These are phyloP conservation scores for Norana najaformis DNA, from an alignment of 2,888 invertebrate species.

Conservation along the genomic window DNA sequence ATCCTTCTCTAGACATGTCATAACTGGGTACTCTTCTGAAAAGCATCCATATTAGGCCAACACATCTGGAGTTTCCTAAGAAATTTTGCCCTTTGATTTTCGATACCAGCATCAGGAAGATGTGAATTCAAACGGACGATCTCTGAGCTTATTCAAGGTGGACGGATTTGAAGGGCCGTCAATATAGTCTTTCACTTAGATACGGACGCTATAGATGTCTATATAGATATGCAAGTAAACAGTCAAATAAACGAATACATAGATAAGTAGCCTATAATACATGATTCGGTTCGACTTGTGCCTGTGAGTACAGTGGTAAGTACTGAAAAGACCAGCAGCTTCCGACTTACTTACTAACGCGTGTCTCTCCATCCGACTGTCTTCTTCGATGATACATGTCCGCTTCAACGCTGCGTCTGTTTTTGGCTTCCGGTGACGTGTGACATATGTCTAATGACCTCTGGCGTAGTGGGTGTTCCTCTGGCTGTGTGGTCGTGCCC, in stretches of 20 bases:
- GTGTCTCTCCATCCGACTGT: slow-evolving; percentile 17
- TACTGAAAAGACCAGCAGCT: too few relatives aligned
- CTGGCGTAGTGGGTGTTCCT: slow-evolving; percentile 9
- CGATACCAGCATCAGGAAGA: too few relatives aligned
- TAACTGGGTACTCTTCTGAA: too few relatives aligned
- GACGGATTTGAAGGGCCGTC: not conserved
- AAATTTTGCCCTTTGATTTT: too few relatives aligned
- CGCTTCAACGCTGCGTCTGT: not conserved
- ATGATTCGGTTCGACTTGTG: not conserved
- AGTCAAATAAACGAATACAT: not conserved
- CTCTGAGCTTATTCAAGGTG: not conserved
- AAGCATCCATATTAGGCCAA: too few relatives aligned
- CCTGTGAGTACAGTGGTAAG: too few relatives aligned
- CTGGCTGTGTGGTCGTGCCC: not conserved
- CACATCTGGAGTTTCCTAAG: too few relatives aligned
- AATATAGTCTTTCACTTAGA: not conserved
- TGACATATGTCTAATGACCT: slow-evolving; percentile 10
- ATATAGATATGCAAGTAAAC: too few relatives aligned
- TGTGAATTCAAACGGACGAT: too few relatives aligned
- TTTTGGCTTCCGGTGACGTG: slow-evolving; percentile 10
- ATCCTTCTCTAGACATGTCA: too few relatives aligned
- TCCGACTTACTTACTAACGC: not conserved
- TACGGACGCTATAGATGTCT: too few relatives aligned
- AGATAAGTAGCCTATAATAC: not conserved
- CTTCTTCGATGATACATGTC: not conserved